phyloP scores from a whole-genome alignment of 2,113 vertebrate species.

The Oncorhynchus kisutch region DNA sequence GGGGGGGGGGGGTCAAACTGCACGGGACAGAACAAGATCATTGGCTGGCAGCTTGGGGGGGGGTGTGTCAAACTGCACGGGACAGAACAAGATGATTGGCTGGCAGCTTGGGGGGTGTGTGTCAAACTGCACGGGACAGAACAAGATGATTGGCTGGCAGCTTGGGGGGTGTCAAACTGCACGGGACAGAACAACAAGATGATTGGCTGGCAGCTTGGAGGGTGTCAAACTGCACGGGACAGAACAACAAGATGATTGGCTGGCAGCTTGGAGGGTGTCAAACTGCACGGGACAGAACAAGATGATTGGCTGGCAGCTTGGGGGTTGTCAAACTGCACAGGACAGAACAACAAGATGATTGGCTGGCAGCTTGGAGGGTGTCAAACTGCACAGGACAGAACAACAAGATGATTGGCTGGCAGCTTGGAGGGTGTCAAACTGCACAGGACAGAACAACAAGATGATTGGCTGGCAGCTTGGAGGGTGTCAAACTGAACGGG shows the following conservation, averaged over 20 bases:
- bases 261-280: too few relatives aligned
- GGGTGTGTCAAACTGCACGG: slow-evolving; percentile 54
- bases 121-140: slow-evolving; percentile 48
- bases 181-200: too few relatives aligned
- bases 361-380: too few relatives aligned
- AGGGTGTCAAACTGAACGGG: slow-evolving; percentile 56
- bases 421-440: slow-evolving; percentile 65
- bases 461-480: slow-evolving; percentile 43
- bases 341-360: background rate
- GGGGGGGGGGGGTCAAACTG: slow-evolving; percentile 65
- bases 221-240: slow-evolving; percentile 56
- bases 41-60: slow-evolving; percentile 52
- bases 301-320: slow-evolving; percentile 38
- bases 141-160: background rate
- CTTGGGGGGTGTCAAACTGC: too few relatives aligned
- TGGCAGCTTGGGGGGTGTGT: slow-evolving; percentile 60
- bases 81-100: background rate
- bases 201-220: slow-evolving; percentile 47
- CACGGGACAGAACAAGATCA: background rate
- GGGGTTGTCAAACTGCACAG: slow-evolving; percentile 57
- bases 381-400: too few relatives aligned
- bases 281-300: too few relatives aligned
- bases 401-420: too few relatives aligned
- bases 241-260: background rate
- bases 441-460: slow-evolving; percentile 4